Evolutionary conservation across 2,888 invertebrate species (phyloP).

Genomic region (Tupiocoris notatus): DNA sequence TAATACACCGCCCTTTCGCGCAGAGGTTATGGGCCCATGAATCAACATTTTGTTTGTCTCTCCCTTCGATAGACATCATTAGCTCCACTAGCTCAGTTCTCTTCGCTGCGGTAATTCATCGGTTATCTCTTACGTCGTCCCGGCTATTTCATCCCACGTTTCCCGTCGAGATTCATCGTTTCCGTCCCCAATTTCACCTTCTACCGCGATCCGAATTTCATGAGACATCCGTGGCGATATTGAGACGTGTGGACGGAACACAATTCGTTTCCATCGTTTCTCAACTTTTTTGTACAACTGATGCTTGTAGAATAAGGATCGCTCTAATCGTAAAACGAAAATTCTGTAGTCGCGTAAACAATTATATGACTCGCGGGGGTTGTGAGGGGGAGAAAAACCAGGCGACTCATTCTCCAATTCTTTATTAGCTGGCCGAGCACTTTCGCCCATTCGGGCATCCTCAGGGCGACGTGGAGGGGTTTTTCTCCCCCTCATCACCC

Average conservation of each 20-base stretch:
- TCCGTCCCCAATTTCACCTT: neutral
- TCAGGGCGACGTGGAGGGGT: too few relatives aligned
- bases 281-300: too few relatives aligned
- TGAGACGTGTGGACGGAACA: neutral
- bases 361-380: too few relatives aligned
- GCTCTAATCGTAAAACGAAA: too few relatives aligned
- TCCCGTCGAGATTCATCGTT: neutral
- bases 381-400: too few relatives aligned
- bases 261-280: neutral
- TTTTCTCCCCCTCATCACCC: too few relatives aligned
- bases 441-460: too few relatives aligned
- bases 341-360: too few relatives aligned
- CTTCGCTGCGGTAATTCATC: slow-evolving; percentile 22
- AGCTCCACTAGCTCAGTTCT: slow-evolving; percentile 33
- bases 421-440: too few relatives aligned
- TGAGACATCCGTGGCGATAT: neutral
- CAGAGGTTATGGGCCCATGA: slow-evolving; percentile 40
- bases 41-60: slow-evolving; percentile 43
- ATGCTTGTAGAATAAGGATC: too few relatives aligned
- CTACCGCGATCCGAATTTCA: neutral
- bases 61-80: slow-evolving; percentile 32
- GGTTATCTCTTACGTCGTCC: slow-evolving; percentile 6
- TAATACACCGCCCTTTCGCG: slow-evolving; percentile 29
- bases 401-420: too few relatives aligned
- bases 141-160: neutral